Evolutionary conservation across 37 sponge, comb jelly and placozoan species (phyloP), one percentile per base, ranked within the genome.

Genomic region (Beroe forskalii): DNA sequence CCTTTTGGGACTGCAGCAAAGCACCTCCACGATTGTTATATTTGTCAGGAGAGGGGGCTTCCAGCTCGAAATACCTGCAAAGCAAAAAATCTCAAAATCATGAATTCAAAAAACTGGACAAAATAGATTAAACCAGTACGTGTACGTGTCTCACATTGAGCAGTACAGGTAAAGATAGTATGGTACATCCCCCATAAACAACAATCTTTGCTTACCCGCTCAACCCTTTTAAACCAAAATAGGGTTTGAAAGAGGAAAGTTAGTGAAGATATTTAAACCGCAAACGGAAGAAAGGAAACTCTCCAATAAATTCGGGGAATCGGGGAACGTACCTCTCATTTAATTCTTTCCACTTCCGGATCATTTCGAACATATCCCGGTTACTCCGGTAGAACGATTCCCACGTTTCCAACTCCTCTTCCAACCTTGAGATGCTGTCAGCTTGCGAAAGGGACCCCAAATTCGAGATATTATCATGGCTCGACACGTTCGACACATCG

Each of bases 371-470:
- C 30, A 80, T 23, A 25, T 80, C 86, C 20, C 40, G n/a, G 55
- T 80, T 80, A 80, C 86, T 80, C n/a, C 31, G 40, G 86, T 80
- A 80, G 22, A 80, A 80, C 8, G 86, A 80, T 44, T 80, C 86
- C 86, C 86, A 80, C 6, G 6, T 41, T 27, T 80, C 86, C 55
- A 80, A 42, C 86, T 80, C 86, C n/a, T 80, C 86, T 24, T 80
- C 86, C n/a, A 80, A 48, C 48, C 35, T 9, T 2, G 55, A 37
- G 25, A 80, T 37, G 17, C 38, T 32, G 3, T 69, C 72, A 4
- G 24, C n/a, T 55, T 19, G 9, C 17, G 60, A 55, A 3, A 63
- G 3, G 4, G 28, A 28, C 9, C 39, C 72, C 19, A 14, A 14
- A 32, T 69, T 33, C 55, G 55, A 48, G 12, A 48, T 6, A 48